Percentiles rank a stretch among this genome's conserved stretches.
These are phyloP conservation scores for Nebria brevicollis DNA, from an alignment of 2,888 invertebrate species.

Conservation along the genomic window DNA sequence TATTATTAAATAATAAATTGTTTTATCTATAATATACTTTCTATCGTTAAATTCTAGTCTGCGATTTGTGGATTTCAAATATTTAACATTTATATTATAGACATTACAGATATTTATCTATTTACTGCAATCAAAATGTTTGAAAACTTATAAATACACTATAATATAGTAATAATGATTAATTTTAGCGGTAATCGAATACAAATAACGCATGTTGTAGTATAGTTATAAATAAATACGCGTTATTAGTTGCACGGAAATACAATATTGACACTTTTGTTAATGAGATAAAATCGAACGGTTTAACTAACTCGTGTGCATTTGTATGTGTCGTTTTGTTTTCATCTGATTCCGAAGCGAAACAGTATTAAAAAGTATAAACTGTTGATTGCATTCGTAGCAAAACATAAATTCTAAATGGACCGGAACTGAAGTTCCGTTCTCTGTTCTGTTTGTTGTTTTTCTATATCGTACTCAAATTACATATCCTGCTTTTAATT, in stretches of 20 bases:
- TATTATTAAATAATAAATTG: too few species aligned
- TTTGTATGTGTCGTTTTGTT: background rate
- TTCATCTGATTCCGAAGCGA: background rate
- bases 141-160: too few species aligned
- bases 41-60: too few species aligned
- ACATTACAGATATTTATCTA: too few species aligned
- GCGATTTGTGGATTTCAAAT: too few species aligned
- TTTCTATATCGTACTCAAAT: background rate
- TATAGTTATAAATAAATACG: background rate
- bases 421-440: background rate
- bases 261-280: slow-evolving; percentile 36
- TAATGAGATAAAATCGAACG: slow-evolving; percentile 36
- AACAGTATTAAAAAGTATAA: background rate
- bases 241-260: slow-evolving; percentile 28
- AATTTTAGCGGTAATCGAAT: too few species aligned
- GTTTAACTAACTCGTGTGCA: slow-evolving; percentile 32
- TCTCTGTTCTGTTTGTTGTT: background rate
- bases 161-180: too few species aligned
- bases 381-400: background rate
- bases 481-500: background rate
- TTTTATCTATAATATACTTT: too few species aligned
- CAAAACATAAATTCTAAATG: background rate
- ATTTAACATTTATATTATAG: too few species aligned
- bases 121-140: too few species aligned
- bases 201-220: too few species aligned